These are phyloP conservation scores for Trichechus manatus DNA, from an alignment of 2,113 vertebrate species.

Conservation along the genomic window DNA sequence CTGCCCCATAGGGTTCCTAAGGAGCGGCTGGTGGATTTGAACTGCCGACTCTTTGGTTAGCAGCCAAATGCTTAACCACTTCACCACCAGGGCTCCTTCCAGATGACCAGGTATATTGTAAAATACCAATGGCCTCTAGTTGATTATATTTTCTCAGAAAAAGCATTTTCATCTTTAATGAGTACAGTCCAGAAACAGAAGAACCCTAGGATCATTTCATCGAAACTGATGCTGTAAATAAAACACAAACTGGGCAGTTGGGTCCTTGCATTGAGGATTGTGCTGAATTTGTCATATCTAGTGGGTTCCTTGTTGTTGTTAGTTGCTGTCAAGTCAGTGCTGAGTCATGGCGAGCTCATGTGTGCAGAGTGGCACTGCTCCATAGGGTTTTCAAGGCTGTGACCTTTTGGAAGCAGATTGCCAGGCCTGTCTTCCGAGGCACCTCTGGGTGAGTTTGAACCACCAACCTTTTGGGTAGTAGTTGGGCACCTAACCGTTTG, in stretches of 20 bases:
- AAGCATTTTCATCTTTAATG: not conserved
- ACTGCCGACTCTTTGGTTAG: too few relatives aligned
- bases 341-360: not conserved
- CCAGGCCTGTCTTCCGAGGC: not conserved
- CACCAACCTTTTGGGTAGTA: not conserved
- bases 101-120: not conserved
- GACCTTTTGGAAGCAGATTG: not conserved
- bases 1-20: too few relatives aligned
- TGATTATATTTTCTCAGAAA: not conserved
- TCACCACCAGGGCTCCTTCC: too few relatives aligned
- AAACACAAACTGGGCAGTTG: not conserved
- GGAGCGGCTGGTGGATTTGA: too few relatives aligned
- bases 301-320: not conserved
- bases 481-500: not conserved
- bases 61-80: too few relatives aligned
- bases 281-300: fast-evolving
- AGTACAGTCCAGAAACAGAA: not conserved
- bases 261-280: not conserved
- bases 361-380: not conserved
- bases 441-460: not conserved
- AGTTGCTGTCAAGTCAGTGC: not conserved
- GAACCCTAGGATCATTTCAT: not conserved
- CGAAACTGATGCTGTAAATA: not conserved
- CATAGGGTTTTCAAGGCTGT: not conserved
- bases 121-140: not conserved